A percentile compares a stretch with the other conserved stretches of the same genome.
Conservation (phyloP, 1,140 invertebrate genomes). For the Holcopasites calliopsidis region DNA sequence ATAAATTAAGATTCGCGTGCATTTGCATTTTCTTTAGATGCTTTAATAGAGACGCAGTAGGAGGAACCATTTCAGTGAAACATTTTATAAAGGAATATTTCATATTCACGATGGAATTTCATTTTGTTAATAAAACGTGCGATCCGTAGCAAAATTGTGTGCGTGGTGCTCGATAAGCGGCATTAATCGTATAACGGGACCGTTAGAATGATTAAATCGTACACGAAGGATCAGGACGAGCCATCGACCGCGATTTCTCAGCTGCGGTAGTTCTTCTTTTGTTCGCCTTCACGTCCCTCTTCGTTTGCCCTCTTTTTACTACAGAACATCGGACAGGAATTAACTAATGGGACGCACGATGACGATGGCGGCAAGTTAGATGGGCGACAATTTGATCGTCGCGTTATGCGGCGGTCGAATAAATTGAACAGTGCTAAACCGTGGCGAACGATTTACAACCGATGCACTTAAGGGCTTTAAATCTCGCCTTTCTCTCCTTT, state of each 20-base stretch:
- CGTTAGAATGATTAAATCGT: slow-evolving; percentile 17
- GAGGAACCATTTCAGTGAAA: too few species aligned
- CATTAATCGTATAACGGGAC: slow-evolving; percentile 11
- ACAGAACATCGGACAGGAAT: neutral
- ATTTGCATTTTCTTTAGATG: too few species aligned
- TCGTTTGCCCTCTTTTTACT: neutral
- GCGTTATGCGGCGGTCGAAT: slow-evolving; percentile 25
- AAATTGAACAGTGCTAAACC: slow-evolving; percentile 9
- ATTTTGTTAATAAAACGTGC: slow-evolving; percentile 5
- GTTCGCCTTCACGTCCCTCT: too few species aligned
- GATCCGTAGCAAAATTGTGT: slow-evolving; percentile 5
- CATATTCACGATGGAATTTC: neutral
- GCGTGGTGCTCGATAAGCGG: neutral
- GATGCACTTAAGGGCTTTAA: slow-evolving; percentile 24
- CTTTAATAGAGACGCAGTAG: too few species aligned
- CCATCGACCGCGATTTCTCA: neutral
- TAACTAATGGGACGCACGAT: neutral
- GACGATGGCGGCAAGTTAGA: neutral
- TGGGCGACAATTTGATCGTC: slow-evolving; percentile 32
- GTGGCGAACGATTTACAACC: slow-evolving; percentile 12
- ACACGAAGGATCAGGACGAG: slow-evolving; percentile 2
- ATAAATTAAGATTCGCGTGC: too few species aligned
- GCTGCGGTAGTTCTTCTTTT: neutral
- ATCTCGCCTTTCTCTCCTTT: neutral
- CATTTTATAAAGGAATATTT: too few species aligned